These are phyloP conservation scores for Eulemur macaco DNA, from an alignment of 2,113 vertebrate genomes.

Conservation along the genomic window DNA sequence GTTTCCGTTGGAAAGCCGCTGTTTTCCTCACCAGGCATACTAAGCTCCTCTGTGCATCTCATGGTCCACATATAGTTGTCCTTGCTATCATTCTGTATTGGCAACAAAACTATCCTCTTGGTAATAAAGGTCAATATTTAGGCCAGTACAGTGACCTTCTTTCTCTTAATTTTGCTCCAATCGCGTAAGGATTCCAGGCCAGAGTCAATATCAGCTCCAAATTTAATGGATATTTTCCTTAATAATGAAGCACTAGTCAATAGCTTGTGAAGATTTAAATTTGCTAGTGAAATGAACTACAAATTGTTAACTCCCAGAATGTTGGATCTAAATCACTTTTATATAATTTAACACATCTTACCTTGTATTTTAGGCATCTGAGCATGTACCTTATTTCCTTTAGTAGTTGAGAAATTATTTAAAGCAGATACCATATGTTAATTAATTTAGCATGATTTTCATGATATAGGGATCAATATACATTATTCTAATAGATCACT, in stretches of 20 bases:
- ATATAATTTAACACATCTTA: neutral
- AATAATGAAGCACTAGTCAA: neutral
- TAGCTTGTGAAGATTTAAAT: neutral
- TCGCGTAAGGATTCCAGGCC: neutral
- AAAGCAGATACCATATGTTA: neutral
- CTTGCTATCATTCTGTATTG: neutral
- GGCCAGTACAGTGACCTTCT: accelerated
- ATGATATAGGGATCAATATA: neutral
- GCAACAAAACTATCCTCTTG: neutral
- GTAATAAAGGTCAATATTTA: neutral
- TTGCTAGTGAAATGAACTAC: neutral
- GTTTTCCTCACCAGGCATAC: neutral
- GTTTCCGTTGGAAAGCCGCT: neutral
- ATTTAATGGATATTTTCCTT: neutral
- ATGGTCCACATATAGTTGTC: neutral
- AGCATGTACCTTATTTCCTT: neutral
- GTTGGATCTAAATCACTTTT: neutral
- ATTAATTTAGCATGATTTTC: neutral
- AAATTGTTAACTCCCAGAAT: neutral
- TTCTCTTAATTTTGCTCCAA: neutral
- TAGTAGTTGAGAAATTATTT: neutral
- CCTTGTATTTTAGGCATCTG: neutral
- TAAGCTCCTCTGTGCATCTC: neutral
- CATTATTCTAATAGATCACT: neutral
- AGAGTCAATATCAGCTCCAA: neutral